Percentiles rank a stretch among this genome's conserved stretches.
Conservation (phyloP, 92 coral and sea anemone genomes). For the Porites lobata region DNA sequence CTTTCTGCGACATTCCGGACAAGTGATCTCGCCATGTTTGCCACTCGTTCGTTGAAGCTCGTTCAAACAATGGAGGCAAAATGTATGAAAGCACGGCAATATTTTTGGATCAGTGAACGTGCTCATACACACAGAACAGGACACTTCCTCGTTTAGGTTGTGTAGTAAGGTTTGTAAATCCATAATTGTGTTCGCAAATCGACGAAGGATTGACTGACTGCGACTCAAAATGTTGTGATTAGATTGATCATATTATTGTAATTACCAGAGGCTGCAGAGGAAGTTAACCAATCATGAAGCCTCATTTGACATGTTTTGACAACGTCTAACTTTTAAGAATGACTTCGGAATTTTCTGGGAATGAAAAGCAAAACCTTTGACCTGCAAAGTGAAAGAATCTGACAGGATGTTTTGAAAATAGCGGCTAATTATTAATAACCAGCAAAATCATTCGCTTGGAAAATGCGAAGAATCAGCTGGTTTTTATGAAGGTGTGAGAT, state of each 20-base stretch:
- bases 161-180: conserved; percentile 1
- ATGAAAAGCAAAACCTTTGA: background rate
- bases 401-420: background rate
- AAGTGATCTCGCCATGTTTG: background rate
- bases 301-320: background rate
- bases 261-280: background rate
- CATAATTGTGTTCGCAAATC: background rate
- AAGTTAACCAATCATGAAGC: background rate
- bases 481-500: too few species aligned
- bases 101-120: conserved; percentile 16
- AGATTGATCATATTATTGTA: background rate
- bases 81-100: background rate
- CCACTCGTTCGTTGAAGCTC: background rate
- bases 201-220: background rate
- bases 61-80: background rate
- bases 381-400: background rate
- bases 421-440: background rate
- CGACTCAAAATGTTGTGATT: background rate
- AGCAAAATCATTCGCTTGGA: background rate
- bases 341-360: background rate
- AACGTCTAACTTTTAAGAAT: background rate
- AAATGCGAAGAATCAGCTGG: background rate
- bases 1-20: conserved; percentile 2
- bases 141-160: conserved; percentile 1
- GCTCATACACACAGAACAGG: conserved; percentile 8